These are phyloP conservation scores for Odocoileus virginianus DNA, from an alignment of 2,113 vertebrate genomes.

Conservation along the genomic window DNA sequence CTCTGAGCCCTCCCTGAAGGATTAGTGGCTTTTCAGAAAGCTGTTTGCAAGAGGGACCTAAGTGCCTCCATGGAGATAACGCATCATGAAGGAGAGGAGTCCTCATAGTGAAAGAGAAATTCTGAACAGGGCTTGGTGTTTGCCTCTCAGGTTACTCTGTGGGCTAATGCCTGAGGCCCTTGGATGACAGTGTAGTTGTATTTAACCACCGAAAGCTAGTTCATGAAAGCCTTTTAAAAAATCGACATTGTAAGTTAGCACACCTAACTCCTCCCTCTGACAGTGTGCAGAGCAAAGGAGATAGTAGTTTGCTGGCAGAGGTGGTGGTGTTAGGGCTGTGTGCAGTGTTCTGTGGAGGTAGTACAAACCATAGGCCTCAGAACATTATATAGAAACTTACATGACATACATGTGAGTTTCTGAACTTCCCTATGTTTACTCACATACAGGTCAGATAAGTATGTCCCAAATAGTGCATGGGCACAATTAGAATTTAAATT, in stretches of 20 bases:
- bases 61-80: background rate
- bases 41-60: background rate
- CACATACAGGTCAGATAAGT: background rate
- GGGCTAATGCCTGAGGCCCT: background rate
- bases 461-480: background rate
- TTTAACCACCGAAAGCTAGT: background rate
- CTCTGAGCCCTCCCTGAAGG: background rate
- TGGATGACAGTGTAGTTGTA: background rate
- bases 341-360: background rate
- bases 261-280: background rate
- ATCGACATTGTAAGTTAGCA: background rate
- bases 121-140: background rate
- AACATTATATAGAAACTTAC: background rate
- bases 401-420: background rate
- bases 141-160: background rate
- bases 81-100: background rate
- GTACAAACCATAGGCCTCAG: background rate
- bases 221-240: background rate
- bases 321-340: no score
- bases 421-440: background rate
- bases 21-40: background rate
- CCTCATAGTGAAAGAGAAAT: background rate
- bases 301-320: background rate
- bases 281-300: background rate
- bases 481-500: background rate